A percentile compares a stretch with the other conserved stretches of the same genome.
Evolutionary conservation across 1,140 invertebrate species (phyloP).

Genomic region (Penaeus chinensis): DNA sequence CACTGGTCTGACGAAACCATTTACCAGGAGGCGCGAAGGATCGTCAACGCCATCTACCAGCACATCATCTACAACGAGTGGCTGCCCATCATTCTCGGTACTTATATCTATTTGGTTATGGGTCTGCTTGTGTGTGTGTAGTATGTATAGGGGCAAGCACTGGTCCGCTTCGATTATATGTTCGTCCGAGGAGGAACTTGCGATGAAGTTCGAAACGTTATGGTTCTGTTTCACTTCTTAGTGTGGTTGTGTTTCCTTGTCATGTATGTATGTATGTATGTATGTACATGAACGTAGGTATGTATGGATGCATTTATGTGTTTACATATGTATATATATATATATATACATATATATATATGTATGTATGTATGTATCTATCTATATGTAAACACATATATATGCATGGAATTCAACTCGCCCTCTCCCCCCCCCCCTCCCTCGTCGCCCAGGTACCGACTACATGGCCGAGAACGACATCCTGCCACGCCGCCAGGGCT

Average conservation of each 20-base stretch:
- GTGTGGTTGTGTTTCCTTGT: too few relatives aligned
- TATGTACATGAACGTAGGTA: too few relatives aligned
- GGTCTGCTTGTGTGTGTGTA: neutral
- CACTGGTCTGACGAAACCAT: slow-evolving; percentile 71
- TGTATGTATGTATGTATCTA: too few relatives aligned
- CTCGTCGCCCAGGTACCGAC: slow-evolving; percentile 47
- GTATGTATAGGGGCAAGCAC: neutral
- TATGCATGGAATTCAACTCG: neutral
- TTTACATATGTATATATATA: too few relatives aligned
- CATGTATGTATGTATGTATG: too few relatives aligned
- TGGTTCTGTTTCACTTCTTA: too few relatives aligned
- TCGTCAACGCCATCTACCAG: slow-evolving; percentile 72
- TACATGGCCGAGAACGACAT: slow-evolving; percentile 53
- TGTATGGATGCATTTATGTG: too few relatives aligned
- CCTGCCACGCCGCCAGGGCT: slow-evolving; percentile 66
- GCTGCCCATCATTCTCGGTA: slow-evolving; percentile 66
- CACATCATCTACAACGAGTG: slow-evolving; percentile 78
- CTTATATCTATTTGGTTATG: neutral
- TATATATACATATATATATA: too few relatives aligned
- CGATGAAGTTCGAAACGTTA: too few relatives aligned
- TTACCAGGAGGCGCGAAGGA: slow-evolving; percentile 72
- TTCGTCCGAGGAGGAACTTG: too few relatives aligned
- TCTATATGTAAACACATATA: too few relatives aligned
- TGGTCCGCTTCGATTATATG: too few relatives aligned
- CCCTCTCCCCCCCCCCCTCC: neutral